Conservation (phyloP, 2,113 vertebrate genomes). For the Microcebus tavaratra region DNA sequence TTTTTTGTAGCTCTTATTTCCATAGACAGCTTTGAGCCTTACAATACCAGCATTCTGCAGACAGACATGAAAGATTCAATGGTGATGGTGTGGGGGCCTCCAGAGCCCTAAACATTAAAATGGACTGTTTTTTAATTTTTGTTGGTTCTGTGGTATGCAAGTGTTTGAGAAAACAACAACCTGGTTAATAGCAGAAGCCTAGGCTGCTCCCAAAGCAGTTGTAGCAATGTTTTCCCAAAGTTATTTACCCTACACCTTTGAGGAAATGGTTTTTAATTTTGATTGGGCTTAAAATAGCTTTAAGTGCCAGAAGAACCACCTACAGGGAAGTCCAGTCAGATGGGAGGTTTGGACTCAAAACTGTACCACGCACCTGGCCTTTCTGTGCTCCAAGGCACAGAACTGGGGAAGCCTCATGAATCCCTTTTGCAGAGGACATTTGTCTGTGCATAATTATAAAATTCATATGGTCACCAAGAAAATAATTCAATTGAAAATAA, state of each 20-base stretch:
- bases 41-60: constrained; percentile 78
- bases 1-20: constrained; percentile 82
- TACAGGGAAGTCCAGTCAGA: not conserved
- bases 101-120: constrained; percentile 64
- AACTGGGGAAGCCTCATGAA: not conserved
- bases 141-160: constrained; percentile 45
- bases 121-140: constrained; percentile 33
- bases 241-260: not conserved
- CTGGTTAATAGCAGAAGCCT: not conserved
- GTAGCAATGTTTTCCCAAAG: not conserved
- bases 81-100: constrained; percentile 47
- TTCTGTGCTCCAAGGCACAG: too few species aligned
- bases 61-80: constrained; percentile 72
- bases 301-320: constrained; percentile 3
- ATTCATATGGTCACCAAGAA: not conserved
- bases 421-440: not conserved
- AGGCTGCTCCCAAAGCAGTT: not conserved
- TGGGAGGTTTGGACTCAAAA: constrained; percentile 31
- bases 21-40: constrained; percentile 81
- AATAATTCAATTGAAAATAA: not conserved
- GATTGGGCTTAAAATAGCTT: constrained; percentile 7
- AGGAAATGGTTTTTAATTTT: not conserved
- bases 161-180: constrained; percentile 35
- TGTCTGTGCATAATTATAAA: not conserved
- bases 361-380: not conserved